Conservation (phyloP, 1,140 invertebrate genomes). For the Pteromalus puparum region DNA sequence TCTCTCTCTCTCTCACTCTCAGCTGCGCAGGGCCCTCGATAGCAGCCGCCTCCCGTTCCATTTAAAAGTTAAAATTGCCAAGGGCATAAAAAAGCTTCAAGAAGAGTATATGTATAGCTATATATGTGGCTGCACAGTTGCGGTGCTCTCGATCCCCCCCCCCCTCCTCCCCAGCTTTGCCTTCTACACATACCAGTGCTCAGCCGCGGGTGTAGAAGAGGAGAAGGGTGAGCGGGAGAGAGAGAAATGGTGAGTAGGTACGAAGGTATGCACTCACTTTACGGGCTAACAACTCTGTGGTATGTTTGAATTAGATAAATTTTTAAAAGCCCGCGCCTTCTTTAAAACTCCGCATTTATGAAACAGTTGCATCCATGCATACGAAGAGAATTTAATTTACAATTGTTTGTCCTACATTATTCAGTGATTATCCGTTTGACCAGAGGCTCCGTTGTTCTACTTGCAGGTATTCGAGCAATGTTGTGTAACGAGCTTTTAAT, state of each 20-base stretch:
- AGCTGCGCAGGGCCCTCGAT: not conserved
- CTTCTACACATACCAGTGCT: not conserved
- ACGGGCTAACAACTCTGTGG: constrained; percentile 1
- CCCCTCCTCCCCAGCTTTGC: not conserved
- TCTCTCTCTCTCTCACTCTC: not conserved
- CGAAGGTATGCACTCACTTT: constrained; percentile 17
- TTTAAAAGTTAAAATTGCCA: constrained; percentile 53
- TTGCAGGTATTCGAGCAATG: not conserved
- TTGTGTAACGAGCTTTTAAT: no score
- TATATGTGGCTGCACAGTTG: not conserved
- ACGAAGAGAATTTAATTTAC: no score
- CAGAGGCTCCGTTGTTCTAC: no score
- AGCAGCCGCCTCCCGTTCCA: not conserved
- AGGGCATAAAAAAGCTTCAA: constrained; percentile 32
- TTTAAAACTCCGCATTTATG: no score
- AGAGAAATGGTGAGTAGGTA: no score
- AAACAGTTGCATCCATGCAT: no score
- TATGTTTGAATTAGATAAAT: constrained; percentile 22
- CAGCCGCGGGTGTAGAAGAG: no score
- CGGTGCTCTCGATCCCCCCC: not conserved
- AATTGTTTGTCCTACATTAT: no score
- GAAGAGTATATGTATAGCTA: constrained; percentile 10
- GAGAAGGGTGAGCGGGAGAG: no score
- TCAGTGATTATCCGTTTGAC: no score
- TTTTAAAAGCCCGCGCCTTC: not conserved